These are phyloP conservation scores for Myodes glareolus DNA, from an alignment of 2,113 vertebrate species.

Conservation along the genomic window DNA sequence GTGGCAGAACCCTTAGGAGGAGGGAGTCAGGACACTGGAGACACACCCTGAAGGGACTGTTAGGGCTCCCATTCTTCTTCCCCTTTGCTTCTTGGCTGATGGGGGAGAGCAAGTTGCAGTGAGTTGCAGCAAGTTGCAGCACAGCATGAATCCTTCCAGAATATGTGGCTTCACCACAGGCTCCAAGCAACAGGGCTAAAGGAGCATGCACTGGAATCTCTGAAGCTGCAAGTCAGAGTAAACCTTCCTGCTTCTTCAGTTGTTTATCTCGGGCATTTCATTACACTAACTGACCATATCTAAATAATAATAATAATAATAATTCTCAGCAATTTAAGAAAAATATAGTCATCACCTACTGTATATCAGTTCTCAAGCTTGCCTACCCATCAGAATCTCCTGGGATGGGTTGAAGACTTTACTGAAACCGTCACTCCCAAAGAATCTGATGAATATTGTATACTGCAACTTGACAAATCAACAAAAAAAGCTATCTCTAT, in stretches of 20 bases:
- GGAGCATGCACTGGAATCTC: background rate
- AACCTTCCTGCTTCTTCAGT: background rate
- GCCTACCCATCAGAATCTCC: background rate
- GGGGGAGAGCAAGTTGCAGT: background rate
- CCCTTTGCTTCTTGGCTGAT: background rate
- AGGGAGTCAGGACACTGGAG: background rate
- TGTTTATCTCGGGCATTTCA: background rate
- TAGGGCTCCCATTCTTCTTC: background rate
- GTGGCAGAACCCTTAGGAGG: background rate
- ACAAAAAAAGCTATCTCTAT: background rate
- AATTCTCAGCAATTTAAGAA: background rate
- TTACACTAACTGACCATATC: background rate
- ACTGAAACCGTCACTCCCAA: background rate
- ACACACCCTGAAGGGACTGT: background rate
- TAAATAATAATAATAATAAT: background rate
- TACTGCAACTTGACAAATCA: background rate
- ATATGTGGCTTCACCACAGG: background rate
- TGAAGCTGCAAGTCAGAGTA: background rate
- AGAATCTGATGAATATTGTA: background rate
- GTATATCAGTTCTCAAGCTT: background rate
- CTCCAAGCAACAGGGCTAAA: background rate
- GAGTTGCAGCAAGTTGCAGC: background rate
- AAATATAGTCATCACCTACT: background rate
- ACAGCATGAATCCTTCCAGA: too few relatives aligned
- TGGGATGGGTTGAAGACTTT: background rate